Percentiles rank a stretch among this genome's conserved stretches.
Evolutionary conservation across 2,797 vertebrate species (phyloP).

Genomic region (Malurus leucopterus): DNA sequence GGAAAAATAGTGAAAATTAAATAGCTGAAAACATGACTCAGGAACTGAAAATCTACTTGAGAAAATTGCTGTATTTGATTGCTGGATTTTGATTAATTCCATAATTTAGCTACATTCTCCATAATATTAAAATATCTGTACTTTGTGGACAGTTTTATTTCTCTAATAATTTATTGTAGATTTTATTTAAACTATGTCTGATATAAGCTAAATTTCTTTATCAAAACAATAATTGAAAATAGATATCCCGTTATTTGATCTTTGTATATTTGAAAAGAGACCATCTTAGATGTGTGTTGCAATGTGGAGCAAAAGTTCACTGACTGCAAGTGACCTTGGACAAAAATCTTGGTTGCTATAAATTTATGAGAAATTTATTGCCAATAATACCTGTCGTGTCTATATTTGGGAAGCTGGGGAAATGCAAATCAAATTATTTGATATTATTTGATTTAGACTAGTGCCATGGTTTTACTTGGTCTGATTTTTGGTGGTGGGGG

Average conservation of each 20-base stretch:
- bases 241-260: neutral
- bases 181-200: neutral
- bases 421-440: conserved; percentile 28
- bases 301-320: neutral
- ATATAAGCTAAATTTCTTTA: neutral
- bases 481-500: too few species aligned
- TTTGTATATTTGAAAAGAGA: neutral
- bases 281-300: neutral
- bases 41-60: neutral
- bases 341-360: conserved; percentile 4
- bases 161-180: neutral
- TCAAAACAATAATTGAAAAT: neutral
- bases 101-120: neutral
- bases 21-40: neutral
- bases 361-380: neutral
- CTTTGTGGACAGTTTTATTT: neutral
- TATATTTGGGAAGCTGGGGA: neutral
- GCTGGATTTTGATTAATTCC: neutral
- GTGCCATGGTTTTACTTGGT: too few species aligned
- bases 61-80: neutral
- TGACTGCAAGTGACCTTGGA: neutral
- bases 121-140: neutral
- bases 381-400: neutral
- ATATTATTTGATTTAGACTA: neutral
- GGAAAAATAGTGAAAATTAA: neutral